Evolutionary conservation across 2,113 vertebrate species (phyloP).

Genomic region (Arvicanthis niloticus): DNA sequence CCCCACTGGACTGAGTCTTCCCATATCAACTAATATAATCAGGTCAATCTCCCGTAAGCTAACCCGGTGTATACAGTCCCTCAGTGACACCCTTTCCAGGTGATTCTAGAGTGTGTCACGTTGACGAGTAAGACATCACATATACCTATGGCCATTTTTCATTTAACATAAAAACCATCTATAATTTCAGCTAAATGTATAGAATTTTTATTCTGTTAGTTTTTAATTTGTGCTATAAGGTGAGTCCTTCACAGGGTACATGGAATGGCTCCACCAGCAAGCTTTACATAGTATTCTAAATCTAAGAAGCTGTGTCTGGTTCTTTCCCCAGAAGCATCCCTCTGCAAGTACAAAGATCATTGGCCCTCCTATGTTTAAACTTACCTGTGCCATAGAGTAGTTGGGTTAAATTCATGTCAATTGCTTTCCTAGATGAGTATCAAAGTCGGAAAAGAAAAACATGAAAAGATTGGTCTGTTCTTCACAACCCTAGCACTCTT

Average conservation of each 20-base stretch:
- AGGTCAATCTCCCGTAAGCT: not conserved
- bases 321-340: not conserved
- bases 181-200: not conserved
- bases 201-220: not conserved
- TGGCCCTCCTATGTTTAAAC: not conserved
- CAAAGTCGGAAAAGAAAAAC: constrained; percentile 60
- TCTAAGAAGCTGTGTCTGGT: not conserved
- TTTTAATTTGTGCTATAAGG: not conserved
- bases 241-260: not conserved
- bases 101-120: not conserved
- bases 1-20: too few species aligned
- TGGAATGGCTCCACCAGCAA: not conserved
- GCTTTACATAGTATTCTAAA: not conserved
- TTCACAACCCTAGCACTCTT: not conserved
- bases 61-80: not conserved
- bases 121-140: not conserved
- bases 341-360: not conserved
- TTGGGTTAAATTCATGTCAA: constrained; percentile 32
- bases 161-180: not conserved
- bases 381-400: not conserved
- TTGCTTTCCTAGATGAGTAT: constrained; percentile 51
- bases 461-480: constrained; percentile 54
- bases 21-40: not conserved
- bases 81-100: not conserved
- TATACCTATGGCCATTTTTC: not conserved